Evolutionary conservation across 1,140 invertebrate species (phyloP), one percentile per base, ranked within the genome.

Genomic region (Coelopa frigida): DNA sequence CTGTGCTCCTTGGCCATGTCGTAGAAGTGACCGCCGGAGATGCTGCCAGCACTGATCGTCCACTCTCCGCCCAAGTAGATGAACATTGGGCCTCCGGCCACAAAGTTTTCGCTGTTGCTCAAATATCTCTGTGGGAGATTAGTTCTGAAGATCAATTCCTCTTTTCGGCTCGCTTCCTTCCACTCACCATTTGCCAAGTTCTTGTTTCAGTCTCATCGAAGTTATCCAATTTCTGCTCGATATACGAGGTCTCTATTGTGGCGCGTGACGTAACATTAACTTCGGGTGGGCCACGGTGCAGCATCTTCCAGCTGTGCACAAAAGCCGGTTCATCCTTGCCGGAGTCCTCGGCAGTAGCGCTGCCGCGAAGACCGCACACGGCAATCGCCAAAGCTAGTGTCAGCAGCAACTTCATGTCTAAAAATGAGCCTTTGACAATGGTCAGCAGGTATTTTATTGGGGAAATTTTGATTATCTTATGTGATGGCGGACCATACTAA

Each of bases 21-120:
- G 50, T 68, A 75, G 74, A 81, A 78, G 32, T 78, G 73, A 10
- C 81, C 80, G 5, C 50, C 56, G 27, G 56, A 48, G n/a, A 82
- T 61, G 50, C 62, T 75, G 4, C 71, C 71, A 1, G 68, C 48
- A 7, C 53, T 56, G 32, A 82, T 82, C 7, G 54, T 54, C 79
- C 79, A 82, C 57, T 83, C 80, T 2, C 82, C 83, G 11, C 85
- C 86, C 14, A 88, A 75, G 63, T 82, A 53, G 27, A 78, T 73
- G 24, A 77, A 75, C 5, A 77, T 64, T 0, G 75, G 75, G 6
- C 58, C 68, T 29, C 61, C 58, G 7, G 68, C 61, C 14, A 72
- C 69, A 31, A 78, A 82, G 55, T 78, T 79, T 33, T 76, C 61
- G 31, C 77, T 75, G 56, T 87, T 87, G 35, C 75, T 74, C 57